Evolutionary conservation across 1,140 invertebrate genomes (phyloP), one percentile per base, ranked within the genome.

Genomic region (Eriosoma lanigerum): DNA sequence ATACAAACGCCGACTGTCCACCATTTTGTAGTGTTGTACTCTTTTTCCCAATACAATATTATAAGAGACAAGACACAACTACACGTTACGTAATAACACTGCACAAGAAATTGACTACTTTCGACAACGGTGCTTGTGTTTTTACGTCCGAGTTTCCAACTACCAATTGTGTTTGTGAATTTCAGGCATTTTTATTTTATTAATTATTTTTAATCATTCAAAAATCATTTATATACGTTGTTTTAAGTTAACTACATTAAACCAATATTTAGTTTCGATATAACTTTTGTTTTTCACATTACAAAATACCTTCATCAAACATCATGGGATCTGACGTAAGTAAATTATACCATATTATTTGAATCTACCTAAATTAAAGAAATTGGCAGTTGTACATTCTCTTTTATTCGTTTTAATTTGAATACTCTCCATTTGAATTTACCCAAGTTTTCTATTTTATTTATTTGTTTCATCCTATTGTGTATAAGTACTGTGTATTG

Each of bases 271-370:
- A 58, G 64, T 17, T 56, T 5, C 17, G 15, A 78, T 38, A 62
- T 46, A 48, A 21, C 54, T 56, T 26, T 17, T 56, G 29, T 38
- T 75, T 50, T 75, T 75, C 5, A 26, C 58, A 38, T 56, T 38
- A 75, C 72, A 4, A 75, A 8, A 44, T 10, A 44, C 21, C 13
- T 56, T 32, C 66, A 72, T 72, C 46, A 21, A 62, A 10, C 21
- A 8, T 4, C 3, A 78, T 78, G 75, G 75, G 75, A 78, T 78
- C 75, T 29, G 75, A 78, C 54, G 75, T 78, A 60, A 78, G 73
- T 60, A 44, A 26, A 70, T 24, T 29, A 15, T 29, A 29, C 24
- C 17, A 13, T 8, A 29, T 38, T 38, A n/a, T 29, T 26, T 3
- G 1, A 19, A 50, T 70, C 0, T 26, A 48, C 19, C 19, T 38